Base-by-base conservation (phyloP, 2,888 invertebrate species). In the Drosophila fungiperda region DNA sequence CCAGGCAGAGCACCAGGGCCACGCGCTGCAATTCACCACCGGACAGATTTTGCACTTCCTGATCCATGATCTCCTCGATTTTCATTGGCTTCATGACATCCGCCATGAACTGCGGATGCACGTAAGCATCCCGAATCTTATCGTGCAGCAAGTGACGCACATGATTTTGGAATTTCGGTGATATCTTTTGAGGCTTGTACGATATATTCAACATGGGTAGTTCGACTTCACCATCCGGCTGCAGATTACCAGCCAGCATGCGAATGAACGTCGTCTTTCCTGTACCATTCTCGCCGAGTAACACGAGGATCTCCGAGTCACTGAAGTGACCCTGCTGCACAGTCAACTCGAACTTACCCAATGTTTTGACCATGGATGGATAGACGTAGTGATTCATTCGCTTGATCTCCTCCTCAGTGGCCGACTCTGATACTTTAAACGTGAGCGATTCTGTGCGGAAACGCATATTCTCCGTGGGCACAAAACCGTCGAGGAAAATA, bases 181-280 rank as follows among this genome's bases (percentile, higher is more conserved):
- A 99, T 93, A 99, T 99, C 94, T 99, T 99, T 94, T 99, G 99
- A 52, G 99, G 99, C 94, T 99, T 99, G 95, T 99, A 99, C 93
- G 99, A 99, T 92, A 99, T 99, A 93, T 99, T 98, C 79, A 99
- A 94, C 88, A 97, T 96, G 0, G 99, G 99, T 26, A 93, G 78
- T 11, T 93, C 94, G 93, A 95, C 95, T 33, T 92, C 92, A 82
- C 94, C 96, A 94, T 99, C 99, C 1, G 99, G 97, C 83, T 96
- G 95, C 91, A 99, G 94, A 92, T 98, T 97, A 59, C 99, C 99
- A 87, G 99, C 99, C 91, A 99, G 94, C 98, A 99, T 98, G 90
- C 99, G 95, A 91, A 99, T 99, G 92, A 99, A 99, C 9, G 99
- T 99, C 0, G 99, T 99, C 94, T 99, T 99, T 54, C 99, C 99